Percentiles rank a stretch among this genome's conserved stretches.
phyloP scores from a whole-genome alignment of 1,140 invertebrate genomes.

The Paraescarpia echinospica region DNA sequence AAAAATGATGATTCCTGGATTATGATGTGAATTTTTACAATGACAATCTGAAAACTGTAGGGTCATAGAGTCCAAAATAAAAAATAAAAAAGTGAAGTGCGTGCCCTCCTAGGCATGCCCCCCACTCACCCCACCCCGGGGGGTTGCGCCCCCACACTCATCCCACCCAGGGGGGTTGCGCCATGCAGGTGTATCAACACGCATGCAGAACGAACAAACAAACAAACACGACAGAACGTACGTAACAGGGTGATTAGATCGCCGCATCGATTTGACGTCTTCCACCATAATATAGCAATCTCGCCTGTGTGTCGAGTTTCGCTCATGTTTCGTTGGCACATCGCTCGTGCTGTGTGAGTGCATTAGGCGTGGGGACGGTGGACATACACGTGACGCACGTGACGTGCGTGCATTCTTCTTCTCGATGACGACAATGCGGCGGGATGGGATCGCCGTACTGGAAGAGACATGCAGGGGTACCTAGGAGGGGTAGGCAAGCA shows the following conservation, averaged over 20 bases:
- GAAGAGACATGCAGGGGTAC: background rate
- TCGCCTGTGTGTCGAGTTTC: background rate
- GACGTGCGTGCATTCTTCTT: background rate
- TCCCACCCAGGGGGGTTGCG: background rate
- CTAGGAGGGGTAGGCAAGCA: background rate
- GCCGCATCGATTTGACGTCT: background rate
- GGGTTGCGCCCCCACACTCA: too few relatives aligned
- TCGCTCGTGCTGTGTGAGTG: background rate
- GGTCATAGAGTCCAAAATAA: background rate
- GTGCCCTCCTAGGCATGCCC: background rate
- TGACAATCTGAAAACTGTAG: background rate
- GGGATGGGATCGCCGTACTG: background rate
- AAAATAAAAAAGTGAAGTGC: background rate
- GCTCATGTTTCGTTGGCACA: background rate
- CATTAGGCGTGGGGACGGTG: background rate
- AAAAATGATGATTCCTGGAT: too few relatives aligned
- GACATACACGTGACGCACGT: background rate
- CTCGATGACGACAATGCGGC: background rate
- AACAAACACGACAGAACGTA: background rate
- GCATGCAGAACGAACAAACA: background rate
- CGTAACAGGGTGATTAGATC: background rate
- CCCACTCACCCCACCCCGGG: too few relatives aligned
- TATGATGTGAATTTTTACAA: too few relatives aligned
- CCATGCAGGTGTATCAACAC: background rate
- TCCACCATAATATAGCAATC: background rate